A percentile compares a stretch with the other conserved stretches of the same genome.
These are phyloP conservation scores for Thaumetopoea pityocampa DNA, from an alignment of 1,140 invertebrate species.

Conservation along the genomic window DNA sequence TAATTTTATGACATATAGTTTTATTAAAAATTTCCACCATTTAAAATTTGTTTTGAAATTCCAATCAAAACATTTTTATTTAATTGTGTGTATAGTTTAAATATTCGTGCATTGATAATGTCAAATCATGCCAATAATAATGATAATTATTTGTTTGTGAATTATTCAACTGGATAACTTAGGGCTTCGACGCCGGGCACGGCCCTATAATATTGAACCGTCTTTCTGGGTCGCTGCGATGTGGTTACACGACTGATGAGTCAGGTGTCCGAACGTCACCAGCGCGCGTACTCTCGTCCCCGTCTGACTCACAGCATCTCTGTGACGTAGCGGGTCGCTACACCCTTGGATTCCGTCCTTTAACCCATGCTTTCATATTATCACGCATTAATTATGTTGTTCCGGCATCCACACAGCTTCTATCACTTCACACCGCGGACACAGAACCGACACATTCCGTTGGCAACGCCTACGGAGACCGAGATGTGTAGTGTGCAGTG, in stretches of 20 bases:
- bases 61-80: no score
- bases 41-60: no score
- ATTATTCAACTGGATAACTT: no score
- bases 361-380: constrained; percentile 31
- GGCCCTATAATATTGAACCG: constrained; percentile 4
- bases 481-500: constrained; percentile 27
- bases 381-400: constrained; percentile 15
- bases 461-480: constrained; percentile 34
- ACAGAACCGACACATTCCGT: constrained; percentile 20
- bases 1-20: no score
- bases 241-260: constrained; percentile 39
- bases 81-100: no score
- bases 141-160: no score
- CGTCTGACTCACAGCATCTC: constrained; percentile 49
- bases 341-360: constrained; percentile 36
- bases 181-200: neutral
- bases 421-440: neutral
- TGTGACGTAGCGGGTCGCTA: constrained; percentile 39
- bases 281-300: constrained; percentile 41
- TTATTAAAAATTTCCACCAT: no score
- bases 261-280: constrained; percentile 55
- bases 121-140: no score
- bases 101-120: no score
- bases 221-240: constrained; percentile 15
- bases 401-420: no score